Conservation (phyloP, 2,888 invertebrate genomes). For the Heliconius erato region DNA sequence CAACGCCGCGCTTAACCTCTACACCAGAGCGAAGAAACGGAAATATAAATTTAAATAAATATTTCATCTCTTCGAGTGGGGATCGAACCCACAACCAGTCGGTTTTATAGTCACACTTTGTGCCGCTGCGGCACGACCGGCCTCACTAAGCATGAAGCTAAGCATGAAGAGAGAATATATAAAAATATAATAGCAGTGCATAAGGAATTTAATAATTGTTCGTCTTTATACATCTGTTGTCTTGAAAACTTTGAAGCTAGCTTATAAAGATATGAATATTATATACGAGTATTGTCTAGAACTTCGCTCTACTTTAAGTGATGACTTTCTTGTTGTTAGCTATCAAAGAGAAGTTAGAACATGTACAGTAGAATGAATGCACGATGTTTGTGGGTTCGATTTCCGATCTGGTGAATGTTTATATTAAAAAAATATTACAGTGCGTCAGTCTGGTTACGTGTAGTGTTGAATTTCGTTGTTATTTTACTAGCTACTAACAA, state of each 20-base stretch:
- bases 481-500: too few species aligned
- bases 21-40: too few species aligned
- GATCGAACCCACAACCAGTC: too few species aligned
- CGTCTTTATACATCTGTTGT: neutral
- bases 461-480: too few species aligned
- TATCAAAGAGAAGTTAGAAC: neutral
- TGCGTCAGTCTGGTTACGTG: too few species aligned
- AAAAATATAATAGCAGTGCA: neutral
- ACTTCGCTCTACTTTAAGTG: slow-evolving; percentile 14
- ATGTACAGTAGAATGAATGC: neutral
- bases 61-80: too few species aligned
- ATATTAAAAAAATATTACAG: neutral
- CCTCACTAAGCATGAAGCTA: neutral
- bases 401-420: neutral
- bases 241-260: neutral
- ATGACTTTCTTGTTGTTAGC: slow-evolving; percentile 19
- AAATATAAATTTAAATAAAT: too few species aligned
- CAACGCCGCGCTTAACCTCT: too few species aligned
- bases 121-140: too few species aligned
- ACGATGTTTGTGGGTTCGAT: neutral
- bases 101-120: too few species aligned
- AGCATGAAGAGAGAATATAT: neutral
- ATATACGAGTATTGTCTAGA: slow-evolving; percentile 7
- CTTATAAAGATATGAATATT: neutral
- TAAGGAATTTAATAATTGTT: slow-evolving; percentile 7